Conservation (phyloP, 2,797 vertebrate genomes). For the Anisognathus igniventris region DNA sequence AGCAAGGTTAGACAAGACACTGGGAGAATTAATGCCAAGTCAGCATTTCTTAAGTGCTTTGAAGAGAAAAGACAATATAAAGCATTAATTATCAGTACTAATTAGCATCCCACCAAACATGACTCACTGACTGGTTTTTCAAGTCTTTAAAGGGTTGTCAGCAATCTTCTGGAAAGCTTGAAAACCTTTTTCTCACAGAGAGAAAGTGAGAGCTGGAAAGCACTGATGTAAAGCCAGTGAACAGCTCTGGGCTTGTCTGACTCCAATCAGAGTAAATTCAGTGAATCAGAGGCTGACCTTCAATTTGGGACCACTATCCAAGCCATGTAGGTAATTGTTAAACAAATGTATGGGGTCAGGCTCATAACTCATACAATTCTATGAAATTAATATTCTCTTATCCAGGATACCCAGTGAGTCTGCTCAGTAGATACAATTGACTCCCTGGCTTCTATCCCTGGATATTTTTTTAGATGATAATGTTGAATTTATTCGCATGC, state of each 20-base stretch:
- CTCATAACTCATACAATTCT: background rate
- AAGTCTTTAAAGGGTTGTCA: slow-evolving; percentile 28
- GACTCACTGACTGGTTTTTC: slow-evolving; percentile 52
- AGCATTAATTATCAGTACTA: slow-evolving; percentile 26
- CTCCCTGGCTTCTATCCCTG: background rate
- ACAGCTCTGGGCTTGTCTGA: background rate
- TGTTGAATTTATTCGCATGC: background rate
- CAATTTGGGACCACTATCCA: background rate
- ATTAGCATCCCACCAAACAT: slow-evolving; percentile 22
- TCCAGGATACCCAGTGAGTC: background rate
- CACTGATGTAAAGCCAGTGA: background rate
- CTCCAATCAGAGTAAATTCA: background rate
- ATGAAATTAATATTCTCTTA: background rate
- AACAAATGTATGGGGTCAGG: background rate
- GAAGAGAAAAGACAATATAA: slow-evolving; percentile 33
- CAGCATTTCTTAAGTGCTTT: slow-evolving; percentile 36
- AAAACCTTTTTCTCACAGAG: background rate
- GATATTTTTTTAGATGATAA: background rate
- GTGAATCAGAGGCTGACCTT: background rate
- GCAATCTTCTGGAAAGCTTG: background rate
- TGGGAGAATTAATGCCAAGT: background rate
- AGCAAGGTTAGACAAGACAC: background rate
- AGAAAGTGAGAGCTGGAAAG: background rate
- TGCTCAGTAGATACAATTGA: background rate
- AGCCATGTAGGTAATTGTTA: background rate